phyloP scores from a whole-genome alignment of 2,797 vertebrate species.

The Halcyon chelicuti region DNA sequence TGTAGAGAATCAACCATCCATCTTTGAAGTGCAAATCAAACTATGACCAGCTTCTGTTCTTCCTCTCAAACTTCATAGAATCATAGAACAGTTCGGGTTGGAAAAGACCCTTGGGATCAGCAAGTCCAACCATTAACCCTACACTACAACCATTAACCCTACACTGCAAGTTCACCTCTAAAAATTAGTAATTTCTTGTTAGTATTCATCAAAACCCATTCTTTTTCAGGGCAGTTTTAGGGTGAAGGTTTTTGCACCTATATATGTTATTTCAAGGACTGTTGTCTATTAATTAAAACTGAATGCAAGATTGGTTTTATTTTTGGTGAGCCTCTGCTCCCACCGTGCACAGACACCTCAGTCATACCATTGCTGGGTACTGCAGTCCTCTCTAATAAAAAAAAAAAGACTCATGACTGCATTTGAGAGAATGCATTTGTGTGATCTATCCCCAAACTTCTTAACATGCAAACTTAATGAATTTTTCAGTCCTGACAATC shows the following conservation, averaged over 20 bases:
- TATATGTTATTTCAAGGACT: not conserved
- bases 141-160: too few species aligned
- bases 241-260: not conserved
- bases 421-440: not conserved
- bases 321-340: not conserved
- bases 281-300: not conserved
- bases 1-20: not conserved
- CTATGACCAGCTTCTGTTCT: not conserved
- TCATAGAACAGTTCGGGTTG: too few species aligned
- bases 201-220: not conserved
- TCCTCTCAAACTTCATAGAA: not conserved
- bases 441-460: not conserved
- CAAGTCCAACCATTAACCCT: too few species aligned
- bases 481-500: not conserved
- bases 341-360: not conserved
- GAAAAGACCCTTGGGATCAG: too few species aligned
- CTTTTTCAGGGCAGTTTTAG: not conserved
- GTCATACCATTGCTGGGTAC: not conserved
- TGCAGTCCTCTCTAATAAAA: not conserved
- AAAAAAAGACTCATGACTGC: not conserved
- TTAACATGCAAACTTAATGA: not conserved
- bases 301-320: not conserved
- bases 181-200: not conserved
- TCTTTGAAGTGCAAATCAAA: not conserved
- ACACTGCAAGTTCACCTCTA: too few species aligned